Conservation (phyloP, 2,888 invertebrate genomes). For the Micoletzkya japonica region DNA sequence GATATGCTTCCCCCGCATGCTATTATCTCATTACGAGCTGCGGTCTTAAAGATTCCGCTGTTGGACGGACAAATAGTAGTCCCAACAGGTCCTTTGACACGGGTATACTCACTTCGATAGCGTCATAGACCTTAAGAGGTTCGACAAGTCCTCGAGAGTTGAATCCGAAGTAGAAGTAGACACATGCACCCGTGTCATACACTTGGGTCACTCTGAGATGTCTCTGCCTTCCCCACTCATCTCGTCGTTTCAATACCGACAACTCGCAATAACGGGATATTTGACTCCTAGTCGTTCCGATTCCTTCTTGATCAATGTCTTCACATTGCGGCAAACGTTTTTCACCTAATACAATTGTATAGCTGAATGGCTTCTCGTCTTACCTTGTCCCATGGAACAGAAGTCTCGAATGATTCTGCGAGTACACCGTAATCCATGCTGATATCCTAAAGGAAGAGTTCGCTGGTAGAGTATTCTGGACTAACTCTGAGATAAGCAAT, state of each 20-base stretch:
- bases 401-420: slow-evolving; percentile 97
- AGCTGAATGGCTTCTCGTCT: background rate
- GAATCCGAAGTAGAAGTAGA: slow-evolving; percentile 91
- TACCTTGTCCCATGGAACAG: slow-evolving; percentile 81
- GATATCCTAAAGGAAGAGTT: slow-evolving; percentile 75
- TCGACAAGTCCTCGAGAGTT: slow-evolving; percentile 72
- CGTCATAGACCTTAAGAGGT: slow-evolving; percentile 80
- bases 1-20: slow-evolving; percentile 88
- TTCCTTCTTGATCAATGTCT: slow-evolving; percentile 75
- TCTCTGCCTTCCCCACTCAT: background rate
- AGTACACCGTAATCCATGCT: slow-evolving; percentile 84
- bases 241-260: too few species aligned
- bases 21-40: slow-evolving; percentile 87
- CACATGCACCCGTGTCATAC: slow-evolving; percentile 93
- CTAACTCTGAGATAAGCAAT: slow-evolving; percentile 92
- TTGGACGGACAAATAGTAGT: slow-evolving; percentile 25
- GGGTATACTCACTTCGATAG: slow-evolving; percentile 74
- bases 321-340: slow-evolving; percentile 89
- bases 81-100: background rate
- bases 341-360: slow-evolving; percentile 29
- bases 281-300: slow-evolving; percentile 66
- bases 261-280: slow-evolving; percentile 67
- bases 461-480: background rate
- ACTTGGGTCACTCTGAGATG: slow-evolving; percentile 82
- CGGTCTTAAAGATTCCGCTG: slow-evolving; percentile 66